Base-by-base conservation (phyloP, 2,797 vertebrate species). In the Lepus oiostolus region DNA sequence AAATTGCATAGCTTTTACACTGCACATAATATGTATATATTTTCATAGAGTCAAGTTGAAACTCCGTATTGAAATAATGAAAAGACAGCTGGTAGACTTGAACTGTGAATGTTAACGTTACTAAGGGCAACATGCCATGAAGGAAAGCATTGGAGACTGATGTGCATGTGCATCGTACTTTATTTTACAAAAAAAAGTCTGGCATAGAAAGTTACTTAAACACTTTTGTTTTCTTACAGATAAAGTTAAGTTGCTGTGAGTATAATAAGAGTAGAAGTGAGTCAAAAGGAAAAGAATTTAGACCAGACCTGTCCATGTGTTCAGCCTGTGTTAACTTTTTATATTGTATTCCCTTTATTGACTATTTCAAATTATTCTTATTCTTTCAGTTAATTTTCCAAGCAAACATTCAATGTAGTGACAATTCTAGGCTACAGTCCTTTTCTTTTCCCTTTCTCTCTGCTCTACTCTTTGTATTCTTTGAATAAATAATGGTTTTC, bases 321-420 rank as follows among this genome's bases (percentile, higher is more conserved):
- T 75, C 12, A 38, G 19, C 30, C 38, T 42, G 14, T n/a, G n/a
- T 58, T 79, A 74, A 38, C 9, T 58, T 28, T 54, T 22, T 82
- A 14, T 42, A 68, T 52, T 24, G 6, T 19, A 1, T 47, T 3
- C 10, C 14, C 60, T 2, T 50, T 17, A 42, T 58, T 83, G 42
- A 68, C 50, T 68, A 19, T 65, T 71, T 26, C 12, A 76, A 85
- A n/a, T 21, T 17, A 72, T 82, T 85, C 22, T 11, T 6, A 62
- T 88, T 54, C 19, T 93, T 89, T 72, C 82, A 67, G 47, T 60
- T 82, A 28, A 82, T 79, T 93, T 93, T 70, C 35, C 47, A 89
- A 70, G 58, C 70, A 32, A 52, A 52, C 28, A 74, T 72, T 81
- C 38, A 84, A 28, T 63, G 71, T 76, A 62, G 7, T 67, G 63